Conservation (phyloP, 2,113 vertebrate species). For the Dromas ardeola region DNA sequence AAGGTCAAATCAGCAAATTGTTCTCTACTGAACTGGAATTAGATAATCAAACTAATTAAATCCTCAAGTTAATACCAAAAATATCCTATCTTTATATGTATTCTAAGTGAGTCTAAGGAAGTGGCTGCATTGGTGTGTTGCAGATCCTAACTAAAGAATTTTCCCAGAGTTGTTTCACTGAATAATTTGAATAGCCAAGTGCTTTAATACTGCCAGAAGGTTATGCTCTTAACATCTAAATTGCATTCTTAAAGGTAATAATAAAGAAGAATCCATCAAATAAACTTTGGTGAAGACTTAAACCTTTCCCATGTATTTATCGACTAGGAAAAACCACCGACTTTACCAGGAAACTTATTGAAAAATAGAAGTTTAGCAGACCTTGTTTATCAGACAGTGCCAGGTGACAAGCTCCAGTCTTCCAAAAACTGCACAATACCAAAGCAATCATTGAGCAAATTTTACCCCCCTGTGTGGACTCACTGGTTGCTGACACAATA, state of each 20-base stretch:
- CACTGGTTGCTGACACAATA: background rate
- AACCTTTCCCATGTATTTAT: background rate
- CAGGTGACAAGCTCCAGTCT: background rate
- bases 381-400: background rate
- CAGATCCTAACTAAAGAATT: background rate
- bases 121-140: background rate
- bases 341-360: background rate
- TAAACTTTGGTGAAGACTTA: background rate
- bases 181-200: background rate
- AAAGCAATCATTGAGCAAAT: background rate
- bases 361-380: background rate
- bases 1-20: background rate
- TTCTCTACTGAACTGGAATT: slow-evolving; percentile 4
- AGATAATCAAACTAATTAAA: background rate
- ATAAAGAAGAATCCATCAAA: background rate
- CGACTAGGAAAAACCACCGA: background rate
- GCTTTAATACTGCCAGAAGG: background rate
- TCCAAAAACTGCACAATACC: background rate
- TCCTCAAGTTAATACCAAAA: background rate
- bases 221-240: background rate
- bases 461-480: background rate
- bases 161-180: background rate
- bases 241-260: background rate
- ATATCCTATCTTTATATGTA: background rate
- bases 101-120: background rate